Base-by-base conservation (phyloP, 2,113 vertebrate species). In the Oryzias javanicus region DNA sequence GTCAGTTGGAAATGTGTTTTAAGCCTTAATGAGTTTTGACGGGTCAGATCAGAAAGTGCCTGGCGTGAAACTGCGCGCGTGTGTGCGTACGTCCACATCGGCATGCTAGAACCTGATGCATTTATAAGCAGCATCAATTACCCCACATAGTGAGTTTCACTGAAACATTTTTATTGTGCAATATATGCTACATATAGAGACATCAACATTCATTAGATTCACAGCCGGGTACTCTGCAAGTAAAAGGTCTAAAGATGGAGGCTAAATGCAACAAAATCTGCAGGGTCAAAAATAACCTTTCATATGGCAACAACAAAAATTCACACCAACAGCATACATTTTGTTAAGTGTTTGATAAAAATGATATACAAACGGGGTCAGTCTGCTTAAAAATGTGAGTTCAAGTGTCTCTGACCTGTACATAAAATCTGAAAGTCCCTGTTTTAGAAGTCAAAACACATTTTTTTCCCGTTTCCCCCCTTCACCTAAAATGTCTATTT, bases 61-160 rank as follows among this genome's bases (percentile, higher is more conserved):
- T 67, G 75, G 74, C 76, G 42, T 52, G 78, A 81, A 72, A 77
- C 74, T 76, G 73, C 52, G 77, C 45, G 10, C 18, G 45, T 22
- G 70, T 45, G 59, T 46, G 6, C 13, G 60, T 22, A 57, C 57
- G 78, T 35, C 25, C 44, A 46, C 50, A 61, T 72, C 67, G 72
- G 64, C 78, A 19, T 14, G 27, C 69, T 42, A 78, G 24, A 89
- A 86, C 76, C 82, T 80, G 87, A 90, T 88, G 89, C 90, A 92
- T 91, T 90, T 91, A 90, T 89, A 91, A 91, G 88, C 89, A 90
- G 85, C 75, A 17, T 67, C 89, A 91, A 92, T 91, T 92, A 92
- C 85, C 71, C 86, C 85, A 88, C 85, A 89, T 81, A 86, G 86
- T 51, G 84, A 87, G 85, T 78, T 92, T 89, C 78, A 76, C 79